Evolutionary conservation across 1,140 invertebrate genomes (phyloP).

Genomic region (Diachasmimorpha longicaudata): DNA sequence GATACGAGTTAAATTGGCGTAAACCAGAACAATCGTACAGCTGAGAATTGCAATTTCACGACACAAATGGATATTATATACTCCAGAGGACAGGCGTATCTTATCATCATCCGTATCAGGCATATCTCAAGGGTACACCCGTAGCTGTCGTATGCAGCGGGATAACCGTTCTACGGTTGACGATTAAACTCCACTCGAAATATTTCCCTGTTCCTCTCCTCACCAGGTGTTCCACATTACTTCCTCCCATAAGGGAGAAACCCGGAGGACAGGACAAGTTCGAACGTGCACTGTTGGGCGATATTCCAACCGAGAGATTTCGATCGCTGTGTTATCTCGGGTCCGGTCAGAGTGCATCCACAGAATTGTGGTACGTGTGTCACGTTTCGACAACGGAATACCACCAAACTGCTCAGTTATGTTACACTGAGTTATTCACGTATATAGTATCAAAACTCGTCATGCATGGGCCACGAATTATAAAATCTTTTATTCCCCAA

Average conservation of each 20-base stretch:
- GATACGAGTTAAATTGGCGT: neutral
- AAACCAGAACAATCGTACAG: neutral
- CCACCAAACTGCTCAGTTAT: neutral
- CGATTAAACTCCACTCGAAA: neutral
- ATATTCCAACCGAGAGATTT: conserved; percentile 1
- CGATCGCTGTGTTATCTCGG: neutral
- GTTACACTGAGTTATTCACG: neutral
- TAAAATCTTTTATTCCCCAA: neutral
- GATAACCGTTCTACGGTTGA: neutral
- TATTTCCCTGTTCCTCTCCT: neutral
- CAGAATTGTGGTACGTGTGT: conserved; percentile 12
- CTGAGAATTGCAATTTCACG: neutral
- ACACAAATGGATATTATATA: conserved; percentile 5
- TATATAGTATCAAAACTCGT: neutral
- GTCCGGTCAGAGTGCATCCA: conserved; percentile 9
- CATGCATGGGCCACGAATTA: conserved; percentile 8
- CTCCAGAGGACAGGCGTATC: neutral
- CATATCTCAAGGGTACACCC: neutral
- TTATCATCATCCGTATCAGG: neutral
- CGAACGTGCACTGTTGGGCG: conserved; percentile 1
- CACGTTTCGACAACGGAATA: conserved; percentile 14
- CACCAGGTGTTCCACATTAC: conserved; percentile 1
- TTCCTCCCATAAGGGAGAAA: neutral
- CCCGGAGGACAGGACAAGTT: neutral
- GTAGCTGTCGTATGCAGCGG: neutral